Evolutionary conservation across 2,888 invertebrate species (phyloP).

Genomic region (Trachelus tabidus): DNA sequence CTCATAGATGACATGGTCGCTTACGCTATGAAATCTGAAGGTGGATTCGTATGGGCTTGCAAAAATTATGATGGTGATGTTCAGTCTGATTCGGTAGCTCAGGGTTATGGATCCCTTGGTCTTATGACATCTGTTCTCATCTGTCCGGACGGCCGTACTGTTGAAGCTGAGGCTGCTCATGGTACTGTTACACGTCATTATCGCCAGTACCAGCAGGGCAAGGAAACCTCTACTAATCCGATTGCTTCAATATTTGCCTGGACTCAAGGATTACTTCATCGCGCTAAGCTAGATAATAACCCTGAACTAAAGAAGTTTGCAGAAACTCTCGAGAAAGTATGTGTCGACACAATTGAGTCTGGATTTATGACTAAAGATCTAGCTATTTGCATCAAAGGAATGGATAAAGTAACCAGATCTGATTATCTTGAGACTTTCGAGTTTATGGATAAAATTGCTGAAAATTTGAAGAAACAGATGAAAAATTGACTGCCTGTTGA

Average conservation of each 20-base stretch:
- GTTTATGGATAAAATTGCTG: constrained; percentile 94
- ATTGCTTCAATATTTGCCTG: constrained; percentile 99
- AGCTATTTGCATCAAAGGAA: constrained; percentile 97
- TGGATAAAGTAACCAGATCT: constrained; percentile 77
- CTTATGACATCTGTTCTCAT: constrained; percentile 98
- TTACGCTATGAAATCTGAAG: constrained; percentile 96
- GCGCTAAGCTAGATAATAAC: constrained; percentile 94
- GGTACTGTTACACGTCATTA: constrained; percentile 96
- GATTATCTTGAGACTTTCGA: constrained; percentile 98
- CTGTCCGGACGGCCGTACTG: constrained; percentile 97
- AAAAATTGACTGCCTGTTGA: constrained; percentile 67
- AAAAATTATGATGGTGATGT: constrained; percentile 99
- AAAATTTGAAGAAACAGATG: constrained; percentile 81
- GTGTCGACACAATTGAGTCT: constrained; percentile 93
- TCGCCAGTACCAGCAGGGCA: constrained; percentile 89
- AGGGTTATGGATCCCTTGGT: constrained; percentile 95
- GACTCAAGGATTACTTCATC: constrained; percentile 93
- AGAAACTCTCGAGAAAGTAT: constrained; percentile 88
- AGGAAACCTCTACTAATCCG: constrained; percentile 98
- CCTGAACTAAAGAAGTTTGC: constrained; percentile 80
- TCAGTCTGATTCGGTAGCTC: constrained; percentile 97
- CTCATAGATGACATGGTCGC: constrained; percentile 99
- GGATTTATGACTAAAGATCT: constrained; percentile 99
- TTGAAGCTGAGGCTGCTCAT: constrained; percentile 98
- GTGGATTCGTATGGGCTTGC: constrained; percentile 99